Evolutionary conservation across 2,888 invertebrate species (phyloP).

Genomic region (Ypsolopha sequella): DNA sequence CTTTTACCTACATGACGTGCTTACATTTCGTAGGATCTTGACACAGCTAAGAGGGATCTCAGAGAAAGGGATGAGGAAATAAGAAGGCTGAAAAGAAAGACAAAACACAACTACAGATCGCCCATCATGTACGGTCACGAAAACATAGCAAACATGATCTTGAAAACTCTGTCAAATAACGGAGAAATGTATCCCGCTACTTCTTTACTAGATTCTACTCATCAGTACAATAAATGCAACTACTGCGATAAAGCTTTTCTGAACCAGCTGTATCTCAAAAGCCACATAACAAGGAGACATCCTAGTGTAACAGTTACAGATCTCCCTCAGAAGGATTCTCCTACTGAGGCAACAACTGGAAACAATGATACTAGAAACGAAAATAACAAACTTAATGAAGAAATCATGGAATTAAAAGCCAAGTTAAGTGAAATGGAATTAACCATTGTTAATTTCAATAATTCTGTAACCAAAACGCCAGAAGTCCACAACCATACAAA

Average conservation of each 20-base stretch:
- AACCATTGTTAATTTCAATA: conserved; percentile 14
- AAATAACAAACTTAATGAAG: conserved; percentile 69
- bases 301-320: conserved; percentile 24
- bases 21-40: conserved; percentile 54
- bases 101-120: conserved; percentile 37
- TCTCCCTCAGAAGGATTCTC: conserved; percentile 33
- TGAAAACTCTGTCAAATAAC: conserved; percentile 50
- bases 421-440: conserved; percentile 61
- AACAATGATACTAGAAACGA: conserved; percentile 31
- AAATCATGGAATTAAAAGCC: conserved; percentile 52
- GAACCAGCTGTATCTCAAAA: conserved; percentile 73
- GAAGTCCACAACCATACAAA: conserved; percentile 14
- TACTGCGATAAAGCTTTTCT: conserved; percentile 78
- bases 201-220: conserved; percentile 26
- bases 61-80: conserved; percentile 60
- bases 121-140: conserved; percentile 50
- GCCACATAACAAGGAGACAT: conserved; percentile 75
- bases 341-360: conserved; percentile 11
- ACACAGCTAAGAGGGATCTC: conserved; percentile 61
- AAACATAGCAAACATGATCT: conserved; percentile 58
- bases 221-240: conserved; percentile 70
- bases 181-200: conserved; percentile 38
- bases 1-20: background rate
- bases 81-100: conserved; percentile 59
- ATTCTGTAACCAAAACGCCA: background rate